These are phyloP conservation scores for Heliornis fulica DNA, from an alignment of 2,113 vertebrate genomes.

Conservation along the genomic window DNA sequence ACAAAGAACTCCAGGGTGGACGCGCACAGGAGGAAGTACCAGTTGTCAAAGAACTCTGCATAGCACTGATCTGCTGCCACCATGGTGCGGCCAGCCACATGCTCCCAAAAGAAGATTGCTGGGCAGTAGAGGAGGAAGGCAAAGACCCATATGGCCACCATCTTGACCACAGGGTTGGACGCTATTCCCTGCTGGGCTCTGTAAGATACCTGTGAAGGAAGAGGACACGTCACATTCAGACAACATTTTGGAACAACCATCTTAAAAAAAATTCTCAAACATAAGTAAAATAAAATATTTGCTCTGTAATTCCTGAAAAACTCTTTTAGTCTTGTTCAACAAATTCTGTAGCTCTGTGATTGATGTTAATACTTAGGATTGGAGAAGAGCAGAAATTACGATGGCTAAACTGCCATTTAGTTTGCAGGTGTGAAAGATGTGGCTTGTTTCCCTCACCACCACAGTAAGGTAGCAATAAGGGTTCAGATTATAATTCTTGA, in stretches of 20 bases:
- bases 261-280: background rate
- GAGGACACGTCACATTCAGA: background rate
- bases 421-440: background rate
- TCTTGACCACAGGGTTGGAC: slow-evolving; percentile 73
- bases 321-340: background rate
- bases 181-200: slow-evolving; percentile 75
- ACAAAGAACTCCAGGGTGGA: slow-evolving; percentile 89
- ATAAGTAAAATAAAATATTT: background rate
- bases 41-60: slow-evolving; percentile 79
- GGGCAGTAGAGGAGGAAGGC: slow-evolving; percentile 88
- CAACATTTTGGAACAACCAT: background rate
- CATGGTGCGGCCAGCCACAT: background rate
- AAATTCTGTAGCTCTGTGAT: background rate
- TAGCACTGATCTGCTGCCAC: slow-evolving; percentile 56
- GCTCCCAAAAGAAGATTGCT: slow-evolving; percentile 81
- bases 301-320: background rate
- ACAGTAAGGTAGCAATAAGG: background rate
- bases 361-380: background rate
- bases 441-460: background rate
- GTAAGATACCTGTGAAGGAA: slow-evolving; percentile 79
- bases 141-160: slow-evolving; percentile 82
- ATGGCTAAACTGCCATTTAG: background rate
- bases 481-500: background rate
- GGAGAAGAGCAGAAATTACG: background rate
- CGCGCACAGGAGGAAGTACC: slow-evolving; percentile 82